Base-by-base conservation (phyloP, 2,113 vertebrate species). In the Grus americana region DNA sequence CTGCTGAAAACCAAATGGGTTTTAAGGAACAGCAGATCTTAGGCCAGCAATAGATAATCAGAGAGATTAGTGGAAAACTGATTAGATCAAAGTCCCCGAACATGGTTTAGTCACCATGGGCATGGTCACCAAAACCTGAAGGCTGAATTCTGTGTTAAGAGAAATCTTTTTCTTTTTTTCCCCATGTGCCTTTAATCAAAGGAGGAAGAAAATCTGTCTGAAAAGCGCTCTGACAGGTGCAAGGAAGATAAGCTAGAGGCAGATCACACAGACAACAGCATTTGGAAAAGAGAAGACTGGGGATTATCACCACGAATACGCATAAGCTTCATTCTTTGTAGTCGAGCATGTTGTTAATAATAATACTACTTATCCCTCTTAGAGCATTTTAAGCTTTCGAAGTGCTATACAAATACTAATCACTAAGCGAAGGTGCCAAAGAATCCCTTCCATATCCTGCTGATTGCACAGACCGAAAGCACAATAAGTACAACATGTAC, bases 401-500 rank as follows among this genome's bases (percentile, higher is more conserved):
- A 96, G 83, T 65, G 73, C 76, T 92, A 8, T 26, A 92, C 88
- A 96, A 96, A 93, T 7, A 94, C 68, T 92, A 89, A 96, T 92
- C 92, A 91, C 65, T 40, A 71, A 86, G 86, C 9, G 5, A 81
- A 94, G 73, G 55, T 84, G 92, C 90, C 95, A 88, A n/a, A 96
- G 88, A 92, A 91, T 88, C 68, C 90, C 58, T 81, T 79, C 88
- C 30, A 38, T 29, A 20, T 4, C 95, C 93, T 83, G 79, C 93
- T 79, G 95, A 67, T 18, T 80, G 63, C 90, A 78, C 88, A 73
- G 71, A 10, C 85, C 71, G 79, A 83, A 94, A 86, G 92, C 90
- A 92, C 79, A 88, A 0, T 38, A 29, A 90, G 63, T 29, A 93
- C 88, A 83, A 58, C 3, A 2, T 1, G 59, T 26, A 81, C 88